Base-by-base conservation (phyloP, 2,797 vertebrate species). In the Sebastes jordani region DNA sequence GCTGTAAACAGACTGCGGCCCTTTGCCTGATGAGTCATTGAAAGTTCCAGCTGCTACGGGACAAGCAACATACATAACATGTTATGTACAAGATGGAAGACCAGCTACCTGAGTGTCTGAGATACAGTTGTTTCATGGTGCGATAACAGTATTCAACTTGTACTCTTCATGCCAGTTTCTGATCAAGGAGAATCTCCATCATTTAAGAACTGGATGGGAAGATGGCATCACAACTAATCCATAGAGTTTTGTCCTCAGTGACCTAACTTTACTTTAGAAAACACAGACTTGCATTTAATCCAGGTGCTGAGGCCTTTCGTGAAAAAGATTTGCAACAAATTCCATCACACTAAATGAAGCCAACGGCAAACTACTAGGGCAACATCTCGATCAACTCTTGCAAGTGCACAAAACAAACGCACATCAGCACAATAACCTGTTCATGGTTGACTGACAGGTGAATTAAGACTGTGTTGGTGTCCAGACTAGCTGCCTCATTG, bases 401-500 rank as follows among this genome's bases (percentile, higher is more conserved):
- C 11, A 56, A 62, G 3, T 34, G 42, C 27, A 81, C 55, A 67
- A 23, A 70, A 56, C 34, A 36, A 52, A 22, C 36, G 64, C n/a
- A 60, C 10, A n/a, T 42, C 14, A 29, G 69, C 59, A 59, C 32
- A 68, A 74, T 23, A 38, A 58, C 23, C 7, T 25, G 18, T 56
- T 54, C 65, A 70, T 34, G 42, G 58, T 74, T 74, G 36, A 69
- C 30, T 70, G 75, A 60, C 20, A 46, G 20, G 78, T 77, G 22
- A 81, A 74, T 72, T 70, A 6, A 36, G 20, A 72, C 74, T 62
- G 58, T 65, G 65, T 73, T 29, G 27, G 68, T 67, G 61, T 86
- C 5, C 56, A 68, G 27, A 71, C n/a, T 4, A 18, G 60, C 60
- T 76, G 73, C 71, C 66, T 81, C 36, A 5, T 25, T 81, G 75